Base-by-base conservation (phyloP, 2,888 invertebrate genomes). In the Rotaria socialis region DNA sequence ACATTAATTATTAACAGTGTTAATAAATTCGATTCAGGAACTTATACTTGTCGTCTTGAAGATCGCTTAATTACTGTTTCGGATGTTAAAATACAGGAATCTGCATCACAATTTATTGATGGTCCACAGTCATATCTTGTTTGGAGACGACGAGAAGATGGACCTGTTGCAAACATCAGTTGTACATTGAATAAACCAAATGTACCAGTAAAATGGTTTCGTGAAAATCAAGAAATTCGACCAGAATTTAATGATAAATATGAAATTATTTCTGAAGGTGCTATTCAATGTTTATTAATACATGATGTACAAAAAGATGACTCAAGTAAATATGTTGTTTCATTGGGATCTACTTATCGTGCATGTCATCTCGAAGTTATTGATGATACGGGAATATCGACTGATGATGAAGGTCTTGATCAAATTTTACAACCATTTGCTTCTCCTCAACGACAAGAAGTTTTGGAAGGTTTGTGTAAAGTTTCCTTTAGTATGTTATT, bases 181-280 rank as follows among this genome's bases (percentile, higher is more conserved):
- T 86, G 86, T 84, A 85, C 75, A 35, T 55, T 86, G 7, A 58
- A 85, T 52, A 86, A 86, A 85, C 43, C 52, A 24, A 84, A 67
- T 56, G 56, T 75, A 75, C 43, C 55, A 3, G 85, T 86, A 16
- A 86, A 85, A 86, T 86, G 86, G 86, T 86, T 86, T 52, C 67
- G 52, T 74, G 85, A 35, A n/a, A 75, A 86, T 58, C 35, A 86
- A 56, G 74, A 86, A 41, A 43, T 86, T 24, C 10, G 27, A 27
- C 67, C 84, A 1, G 27, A 27, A 16, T 27, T 19, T 4, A 52
- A 67, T 86, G 80, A 85, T 35, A 86, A 86, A 84, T 86, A 85
- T 75, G 86, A 86, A 50, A 56, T 86, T 19, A 80, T 86, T 24
- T 47, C 80, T n/a, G 86, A 86, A 47, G 86, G 86, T 24, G 43